Base-by-base conservation (phyloP, 2,797 vertebrate genomes). In the Mormyrus hasselquistii region DNA sequence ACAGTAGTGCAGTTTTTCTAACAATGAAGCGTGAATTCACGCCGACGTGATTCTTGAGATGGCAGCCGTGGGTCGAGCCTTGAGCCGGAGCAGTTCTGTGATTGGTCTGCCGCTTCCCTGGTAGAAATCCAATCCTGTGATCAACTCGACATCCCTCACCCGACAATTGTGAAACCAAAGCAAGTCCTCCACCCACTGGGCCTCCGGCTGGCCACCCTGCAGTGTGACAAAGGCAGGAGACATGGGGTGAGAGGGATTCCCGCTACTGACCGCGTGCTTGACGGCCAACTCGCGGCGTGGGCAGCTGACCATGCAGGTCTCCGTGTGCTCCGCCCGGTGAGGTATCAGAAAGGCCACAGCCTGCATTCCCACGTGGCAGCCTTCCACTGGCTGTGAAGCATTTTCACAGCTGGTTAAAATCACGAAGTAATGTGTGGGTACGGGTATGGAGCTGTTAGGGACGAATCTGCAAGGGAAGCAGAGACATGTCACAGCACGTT, bases 381-480 rank as follows among this genome's bases (percentile, higher is more conserved):
- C 47, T 0, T 47, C 82, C 9, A 96, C 95, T 0, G 91, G 87
- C 83, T 94, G 90, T 0, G 92, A 91, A 0, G 88, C 76, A 53
- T 97, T 91, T 86, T 92, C 93, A 89, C 98, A 99, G 92, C 96
- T 98, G 62, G 96, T 96, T 82, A 99, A 44, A 2, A 98, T 93
- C 49, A 93, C 93, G 82, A 97, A 99, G 94, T 95, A 99, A 90
- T 99, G 98, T 0, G 98, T 98, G 52, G 98, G 98, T 87, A 98
- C 50, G 3, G 93, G 69, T 73, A 97, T 92, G 88, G 92, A 92
- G 3, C 94, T 93, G 50, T 91, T 93, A 0, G 90, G n/a, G 4
- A 94, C 87, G 8, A 93, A 91, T 90, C 96, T 96, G 93, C 92
- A 93, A 94, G 14, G 55, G 12, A 76, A 34, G 87, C 69, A 91